Base-by-base conservation (phyloP, 2,888 invertebrate genomes). In the Troides aeacus region DNA sequence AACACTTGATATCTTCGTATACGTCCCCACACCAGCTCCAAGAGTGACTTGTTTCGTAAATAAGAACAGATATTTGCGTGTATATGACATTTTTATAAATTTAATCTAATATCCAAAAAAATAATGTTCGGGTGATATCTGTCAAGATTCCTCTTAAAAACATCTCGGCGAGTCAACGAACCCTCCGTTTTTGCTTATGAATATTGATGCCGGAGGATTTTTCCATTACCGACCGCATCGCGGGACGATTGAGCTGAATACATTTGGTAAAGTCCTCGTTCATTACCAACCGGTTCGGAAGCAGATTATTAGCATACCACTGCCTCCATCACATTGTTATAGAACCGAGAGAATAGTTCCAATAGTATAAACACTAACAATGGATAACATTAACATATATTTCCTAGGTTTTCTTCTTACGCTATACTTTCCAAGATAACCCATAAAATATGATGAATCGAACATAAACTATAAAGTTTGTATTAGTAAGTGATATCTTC, bases 191-290 rank as follows among this genome's bases (percentile, higher is more conserved):
- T 79, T 76, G 74, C 81, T 82, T 84, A 86, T 86, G 84, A 86
- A 87, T 86, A 86, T 85, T 84, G 84, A 86, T 84, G 83, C 73
- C 71, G 72, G 59, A 78, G 81, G 81, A 84, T 84, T 85, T 85
- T 86, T 84, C 86, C 85, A 86, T 85, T 84, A 85, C 82, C 81
- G 68, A 63, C 67, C 68, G 69, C 73, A 71, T 68, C 62, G 50
- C 61, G 66, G 78, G 79, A 81, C 79, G 80, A 78, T 79, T 80
- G 79, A 71, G 75, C 74, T 75, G 83, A 83, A 85, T 83, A 85
- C 80, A 84, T 84, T 84, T 83, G 78, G 56, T 79, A 78, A 80
- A 83, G 76, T 82, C 82, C 82, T 73, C 76, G 75, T 75, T 78
- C 75, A 75, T 71, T 71, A 69, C 75, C 76, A 78, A 78, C 76